These are phyloP conservation scores for Eubucco bourcierii DNA, from an alignment of 2,113 vertebrate genomes.

Conservation along the genomic window DNA sequence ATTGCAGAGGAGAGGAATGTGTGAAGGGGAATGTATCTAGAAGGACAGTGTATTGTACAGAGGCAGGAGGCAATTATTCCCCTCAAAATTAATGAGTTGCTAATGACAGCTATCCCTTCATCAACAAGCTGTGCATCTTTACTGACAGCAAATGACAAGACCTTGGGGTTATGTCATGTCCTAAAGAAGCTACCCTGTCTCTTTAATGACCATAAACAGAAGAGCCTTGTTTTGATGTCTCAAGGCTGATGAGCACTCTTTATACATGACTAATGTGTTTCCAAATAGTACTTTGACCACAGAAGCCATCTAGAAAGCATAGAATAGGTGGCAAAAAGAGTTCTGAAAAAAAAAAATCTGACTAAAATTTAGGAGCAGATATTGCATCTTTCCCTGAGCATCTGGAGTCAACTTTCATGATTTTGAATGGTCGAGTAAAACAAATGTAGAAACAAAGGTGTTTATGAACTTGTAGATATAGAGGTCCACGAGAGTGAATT, in stretches of 20 bases:
- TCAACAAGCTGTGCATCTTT: not conserved
- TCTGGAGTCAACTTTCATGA: not conserved
- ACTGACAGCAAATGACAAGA: not conserved
- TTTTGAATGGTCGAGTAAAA: not conserved
- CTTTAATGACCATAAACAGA: not conserved
- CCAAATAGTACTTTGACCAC: not conserved
- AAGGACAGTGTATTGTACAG: not conserved
- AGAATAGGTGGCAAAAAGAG: not conserved
- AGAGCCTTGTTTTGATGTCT: not conserved
- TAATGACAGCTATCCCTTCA: not conserved
- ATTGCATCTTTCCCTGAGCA: not conserved
- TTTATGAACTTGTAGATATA: not conserved
- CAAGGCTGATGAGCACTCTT: not conserved
- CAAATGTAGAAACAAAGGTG: not conserved
- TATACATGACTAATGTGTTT: not conserved
- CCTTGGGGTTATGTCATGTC: conserved; percentile 1
- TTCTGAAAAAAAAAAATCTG: not conserved
- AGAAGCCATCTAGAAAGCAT: not conserved
- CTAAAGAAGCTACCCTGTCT: not conserved
- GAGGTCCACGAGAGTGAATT: not conserved
- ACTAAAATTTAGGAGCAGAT: not conserved
- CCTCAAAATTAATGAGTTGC: conserved; percentile 12
- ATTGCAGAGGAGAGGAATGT: not conserved
- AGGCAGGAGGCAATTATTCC: not conserved
- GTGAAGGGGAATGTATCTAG: not conserved